phyloP scores from a whole-genome alignment of 2,113 vertebrate species.

The Columbina picui region DNA sequence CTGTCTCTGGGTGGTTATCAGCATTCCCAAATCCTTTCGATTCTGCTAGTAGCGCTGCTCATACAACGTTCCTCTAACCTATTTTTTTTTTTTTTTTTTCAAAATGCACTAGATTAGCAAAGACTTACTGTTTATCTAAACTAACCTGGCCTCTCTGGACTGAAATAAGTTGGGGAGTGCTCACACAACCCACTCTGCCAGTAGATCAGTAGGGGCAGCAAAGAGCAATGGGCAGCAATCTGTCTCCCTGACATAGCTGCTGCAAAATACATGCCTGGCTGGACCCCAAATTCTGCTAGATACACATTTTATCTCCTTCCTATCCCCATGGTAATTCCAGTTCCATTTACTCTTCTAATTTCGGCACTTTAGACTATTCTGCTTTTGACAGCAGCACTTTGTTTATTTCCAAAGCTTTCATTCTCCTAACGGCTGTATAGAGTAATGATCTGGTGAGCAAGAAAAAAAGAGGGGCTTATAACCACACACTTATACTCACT shows the following conservation, averaged over 20 bases:
- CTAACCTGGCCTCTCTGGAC: neutral
- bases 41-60: neutral
- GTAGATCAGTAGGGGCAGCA: conserved; percentile 30
- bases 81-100: neutral
- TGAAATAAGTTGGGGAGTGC: neutral
- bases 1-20: conserved; percentile 58
- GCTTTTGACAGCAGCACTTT: conserved; percentile 52
- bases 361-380: conserved; percentile 29
- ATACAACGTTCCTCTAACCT: neutral
- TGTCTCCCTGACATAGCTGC: neutral
- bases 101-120: neutral
- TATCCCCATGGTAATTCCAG: neutral
- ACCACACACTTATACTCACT: neutral
- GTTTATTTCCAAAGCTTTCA: conserved; percentile 52
- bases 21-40: conserved; percentile 13
- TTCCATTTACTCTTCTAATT: conserved; percentile 55
- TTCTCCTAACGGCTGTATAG: neutral
- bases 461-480: neutral
- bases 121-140: conserved; percentile 5
- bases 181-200: accelerated
- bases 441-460: conserved; percentile 27
- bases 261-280: neutral
- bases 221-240: neutral
- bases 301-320: neutral
- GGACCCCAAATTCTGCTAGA: conserved; percentile 4